Percentiles rank a stretch among this genome's conserved stretches.
These are phyloP conservation scores for Nannospalax galili DNA, from an alignment of 2,113 vertebrate genomes.

Conservation along the genomic window DNA sequence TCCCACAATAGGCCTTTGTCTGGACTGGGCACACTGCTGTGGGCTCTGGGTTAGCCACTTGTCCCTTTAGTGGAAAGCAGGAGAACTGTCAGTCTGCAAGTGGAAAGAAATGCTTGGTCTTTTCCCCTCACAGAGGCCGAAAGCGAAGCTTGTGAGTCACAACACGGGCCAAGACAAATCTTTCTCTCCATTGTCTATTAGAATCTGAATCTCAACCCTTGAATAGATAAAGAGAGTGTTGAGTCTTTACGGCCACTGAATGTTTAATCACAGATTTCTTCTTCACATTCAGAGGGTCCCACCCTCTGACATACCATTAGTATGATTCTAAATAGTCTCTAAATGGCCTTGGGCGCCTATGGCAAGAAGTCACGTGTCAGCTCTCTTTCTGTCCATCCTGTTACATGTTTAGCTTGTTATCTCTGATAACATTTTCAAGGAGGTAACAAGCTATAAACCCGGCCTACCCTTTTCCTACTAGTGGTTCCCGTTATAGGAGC, in stretches of 20 bases:
- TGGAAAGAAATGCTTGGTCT: neutral
- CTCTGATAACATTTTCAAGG: neutral
- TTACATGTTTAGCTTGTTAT: neutral
- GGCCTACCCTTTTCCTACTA: neutral
- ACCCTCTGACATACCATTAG: neutral
- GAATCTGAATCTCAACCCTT: neutral
- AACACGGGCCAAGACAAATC: neutral
- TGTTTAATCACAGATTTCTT: neutral
- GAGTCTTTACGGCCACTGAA: neutral
- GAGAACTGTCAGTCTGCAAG: neutral
- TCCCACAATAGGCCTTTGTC: neutral
- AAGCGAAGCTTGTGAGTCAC: neutral
- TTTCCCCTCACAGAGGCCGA: neutral
- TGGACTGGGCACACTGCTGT: neutral
- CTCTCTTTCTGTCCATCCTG: neutral
- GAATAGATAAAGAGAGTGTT: neutral
- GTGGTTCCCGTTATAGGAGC: neutral
- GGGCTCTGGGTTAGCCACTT: neutral
- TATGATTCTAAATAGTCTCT: neutral
- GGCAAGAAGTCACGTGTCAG: neutral
- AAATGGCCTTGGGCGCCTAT: neutral
- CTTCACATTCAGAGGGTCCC: neutral
- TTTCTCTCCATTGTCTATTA: constrained; percentile 20
- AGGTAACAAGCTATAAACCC: neutral
- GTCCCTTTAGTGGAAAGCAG: constrained; percentile 1